phyloP scores from a whole-genome alignment of 2,797 vertebrate species.

The Iguana delicatissima region DNA sequence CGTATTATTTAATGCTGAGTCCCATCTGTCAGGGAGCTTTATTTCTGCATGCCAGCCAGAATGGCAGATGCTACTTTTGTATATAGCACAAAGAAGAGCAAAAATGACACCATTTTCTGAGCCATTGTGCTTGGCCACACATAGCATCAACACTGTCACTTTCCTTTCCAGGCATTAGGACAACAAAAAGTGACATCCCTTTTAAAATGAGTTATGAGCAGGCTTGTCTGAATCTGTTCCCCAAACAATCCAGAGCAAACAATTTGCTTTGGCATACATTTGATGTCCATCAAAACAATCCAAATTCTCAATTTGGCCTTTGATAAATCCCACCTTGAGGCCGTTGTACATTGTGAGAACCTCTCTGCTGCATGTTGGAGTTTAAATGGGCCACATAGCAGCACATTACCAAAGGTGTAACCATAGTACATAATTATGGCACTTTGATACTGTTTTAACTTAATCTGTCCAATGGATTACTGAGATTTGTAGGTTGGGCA shows the following conservation, averaged over 20 bases:
- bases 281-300: background rate
- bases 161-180: background rate
- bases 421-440: too few species aligned
- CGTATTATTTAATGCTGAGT: background rate
- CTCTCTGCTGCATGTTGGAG: too few species aligned
- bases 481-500: too few species aligned
- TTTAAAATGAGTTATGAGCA: background rate
- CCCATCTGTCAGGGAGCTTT: background rate
- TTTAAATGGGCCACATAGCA: too few species aligned
- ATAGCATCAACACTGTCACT: background rate
- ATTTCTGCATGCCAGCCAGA: background rate
- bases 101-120: background rate
- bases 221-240: background rate
- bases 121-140: background rate
- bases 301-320: background rate
- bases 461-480: too few species aligned
- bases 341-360: background rate
- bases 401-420: too few species aligned
- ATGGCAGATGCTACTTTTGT: conserved; percentile 6
- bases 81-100: background rate
- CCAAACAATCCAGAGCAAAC: background rate
- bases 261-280: background rate
- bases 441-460: too few species aligned
- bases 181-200: background rate
- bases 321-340: background rate